Evolutionary conservation across 2,113 vertebrate species (phyloP).

Genomic region (Fulmarus glacialis): DNA sequence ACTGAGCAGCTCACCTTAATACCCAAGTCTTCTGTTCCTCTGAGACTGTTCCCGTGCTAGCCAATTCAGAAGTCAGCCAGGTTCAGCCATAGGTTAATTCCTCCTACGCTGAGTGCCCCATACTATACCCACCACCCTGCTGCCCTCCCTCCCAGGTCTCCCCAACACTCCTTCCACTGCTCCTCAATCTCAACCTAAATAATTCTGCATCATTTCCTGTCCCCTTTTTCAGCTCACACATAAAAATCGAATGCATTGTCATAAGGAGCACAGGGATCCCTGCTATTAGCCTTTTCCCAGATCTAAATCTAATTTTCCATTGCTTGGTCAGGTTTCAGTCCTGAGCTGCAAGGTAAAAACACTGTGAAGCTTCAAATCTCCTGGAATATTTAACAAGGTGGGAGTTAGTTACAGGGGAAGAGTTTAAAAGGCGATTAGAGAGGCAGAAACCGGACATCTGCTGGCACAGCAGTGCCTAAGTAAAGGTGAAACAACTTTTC

Average conservation of each 20-base stretch:
- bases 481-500: conserved; percentile 9
- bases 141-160: not conserved
- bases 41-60: not conserved
- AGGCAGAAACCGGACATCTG: conserved; percentile 26
- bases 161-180: not conserved
- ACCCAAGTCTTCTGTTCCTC: not conserved
- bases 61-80: not conserved
- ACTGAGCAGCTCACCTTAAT: not conserved
- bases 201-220: not conserved
- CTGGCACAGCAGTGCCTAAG: not conserved
- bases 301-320: not conserved
- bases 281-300: not conserved
- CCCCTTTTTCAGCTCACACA: not conserved
- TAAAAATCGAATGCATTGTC: not conserved
- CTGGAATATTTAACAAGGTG: not conserved
- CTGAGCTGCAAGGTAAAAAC: not conserved
- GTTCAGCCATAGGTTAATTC: not conserved
- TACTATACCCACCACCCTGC: not conserved
- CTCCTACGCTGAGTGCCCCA: not conserved
- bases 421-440: conserved; percentile 17
- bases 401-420: not conserved
- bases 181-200: not conserved
- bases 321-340: not conserved
- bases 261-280: not conserved
- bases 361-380: not conserved